Evolutionary conservation across 2,888 invertebrate species (phyloP).

Genomic region (Neuroscelio doddi): DNA sequence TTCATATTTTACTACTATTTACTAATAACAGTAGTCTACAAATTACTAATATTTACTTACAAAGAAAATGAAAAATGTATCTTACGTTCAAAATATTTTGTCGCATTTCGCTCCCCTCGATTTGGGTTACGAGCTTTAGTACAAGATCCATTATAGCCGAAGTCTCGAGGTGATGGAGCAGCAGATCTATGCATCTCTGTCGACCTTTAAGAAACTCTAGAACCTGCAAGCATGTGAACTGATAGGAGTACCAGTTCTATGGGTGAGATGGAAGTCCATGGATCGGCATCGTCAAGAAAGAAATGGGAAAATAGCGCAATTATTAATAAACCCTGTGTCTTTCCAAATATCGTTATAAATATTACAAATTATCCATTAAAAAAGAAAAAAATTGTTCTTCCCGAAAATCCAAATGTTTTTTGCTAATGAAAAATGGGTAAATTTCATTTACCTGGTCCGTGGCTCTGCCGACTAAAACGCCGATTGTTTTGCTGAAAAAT

Average conservation of each 20-base stretch:
- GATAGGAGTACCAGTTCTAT: slow-evolving; percentile 93
- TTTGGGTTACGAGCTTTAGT: slow-evolving; percentile 86
- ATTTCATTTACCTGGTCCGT: slow-evolving; percentile 82
- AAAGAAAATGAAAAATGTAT: slow-evolving; percentile 22
- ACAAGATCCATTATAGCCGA: slow-evolving; percentile 96
- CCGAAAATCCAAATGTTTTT: slow-evolving; percentile 4
- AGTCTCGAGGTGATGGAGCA: slow-evolving; percentile 92
- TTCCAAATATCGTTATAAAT: not conserved
- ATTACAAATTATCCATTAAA: not conserved
- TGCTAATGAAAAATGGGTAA: too few species aligned
- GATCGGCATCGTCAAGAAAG: slow-evolving; percentile 5
- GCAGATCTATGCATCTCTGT: slow-evolving; percentile 88
- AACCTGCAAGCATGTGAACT: slow-evolving; percentile 92
- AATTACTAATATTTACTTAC: slow-evolving; percentile 11
- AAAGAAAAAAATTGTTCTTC: too few species aligned
- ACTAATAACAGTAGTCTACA: slow-evolving; percentile 74
- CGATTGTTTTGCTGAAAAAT: slow-evolving; percentile 96
- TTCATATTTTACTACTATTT: too few species aligned
- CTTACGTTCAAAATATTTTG: slow-evolving; percentile 81
- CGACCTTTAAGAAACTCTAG: slow-evolving; percentile 92
- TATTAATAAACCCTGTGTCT: slow-evolving; percentile 4
- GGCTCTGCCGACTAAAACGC: slow-evolving; percentile 89
- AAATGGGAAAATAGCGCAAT: slow-evolving; percentile 33
- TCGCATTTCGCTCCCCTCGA: slow-evolving; percentile 83
- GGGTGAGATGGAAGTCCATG: slow-evolving; percentile 15